Conservation (phyloP, 2,113 vertebrate species). For the Arenaria interpres region DNA sequence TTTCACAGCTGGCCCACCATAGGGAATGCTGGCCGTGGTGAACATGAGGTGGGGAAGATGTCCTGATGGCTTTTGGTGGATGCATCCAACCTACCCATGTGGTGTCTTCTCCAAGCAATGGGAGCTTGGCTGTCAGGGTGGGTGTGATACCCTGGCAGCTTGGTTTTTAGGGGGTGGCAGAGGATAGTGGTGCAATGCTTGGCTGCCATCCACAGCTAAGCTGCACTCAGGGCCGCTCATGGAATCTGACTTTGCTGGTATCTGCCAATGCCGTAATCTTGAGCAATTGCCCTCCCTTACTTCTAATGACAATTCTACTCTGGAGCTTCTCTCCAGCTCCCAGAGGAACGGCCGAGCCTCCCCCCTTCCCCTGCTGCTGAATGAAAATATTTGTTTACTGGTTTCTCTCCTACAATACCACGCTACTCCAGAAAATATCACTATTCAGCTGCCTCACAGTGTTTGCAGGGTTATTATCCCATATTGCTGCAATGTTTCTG, state of each 20-base stretch:
- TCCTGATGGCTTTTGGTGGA: neutral
- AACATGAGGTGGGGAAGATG: neutral
- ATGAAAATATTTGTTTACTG: neutral
- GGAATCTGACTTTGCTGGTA: neutral
- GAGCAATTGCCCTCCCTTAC: neutral
- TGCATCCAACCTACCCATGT: neutral
- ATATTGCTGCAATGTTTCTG: neutral
- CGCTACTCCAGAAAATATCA: neutral
- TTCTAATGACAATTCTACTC: neutral
- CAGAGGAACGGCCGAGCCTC: neutral
- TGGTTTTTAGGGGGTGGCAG: neutral
- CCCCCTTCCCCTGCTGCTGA: neutral
- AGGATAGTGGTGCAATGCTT: fast-evolving
- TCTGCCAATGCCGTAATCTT: neutral
- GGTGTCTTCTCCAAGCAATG: neutral
- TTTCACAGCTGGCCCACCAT: neutral
- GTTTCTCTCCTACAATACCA: neutral
- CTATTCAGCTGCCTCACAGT: neutral
- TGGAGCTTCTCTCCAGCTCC: neutral
- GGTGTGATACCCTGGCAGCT: neutral
- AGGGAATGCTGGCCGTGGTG: neutral
- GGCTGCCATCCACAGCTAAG: neutral
- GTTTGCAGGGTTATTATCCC: neutral
- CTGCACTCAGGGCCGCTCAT: fast-evolving
- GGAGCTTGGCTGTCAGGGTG: neutral